Base-by-base conservation (phyloP, 2,113 vertebrate genomes). In the Callipepla squamata region DNA sequence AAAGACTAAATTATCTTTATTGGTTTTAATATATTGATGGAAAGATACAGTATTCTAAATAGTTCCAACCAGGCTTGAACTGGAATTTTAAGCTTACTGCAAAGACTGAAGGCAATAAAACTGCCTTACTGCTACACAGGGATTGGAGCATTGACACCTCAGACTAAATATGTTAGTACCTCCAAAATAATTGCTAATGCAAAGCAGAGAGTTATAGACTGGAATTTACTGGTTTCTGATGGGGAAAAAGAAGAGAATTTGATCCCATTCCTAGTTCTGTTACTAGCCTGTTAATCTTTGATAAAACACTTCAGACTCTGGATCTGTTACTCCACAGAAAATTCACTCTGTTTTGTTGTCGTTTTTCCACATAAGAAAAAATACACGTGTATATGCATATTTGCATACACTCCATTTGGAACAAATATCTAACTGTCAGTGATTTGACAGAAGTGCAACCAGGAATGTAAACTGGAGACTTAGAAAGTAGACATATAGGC, bases 1-100 rank as follows among this genome's bases (percentile, higher is more conserved):
- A 78, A 96, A 87, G 34, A 67, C 23, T 84, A 79, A 88, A 74
- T 86, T 81, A 20, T 78, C n/a, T 93, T 95, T 80, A 89, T 55
- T 66, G 19, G 11, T 80, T 95, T 57, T 90, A 85, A 78, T 70
- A 91, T 90, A 63, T 80, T 82, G 30, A 18, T 61, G 67, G 81
- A 84, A 90, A 88, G 78, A 88, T 72, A 50, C 47, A 77, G 65
- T 48, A 92, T 30, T 62, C 53, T 69, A 92, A 89, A 73, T 21
- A 73, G 26, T 47, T 92, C 55, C 42, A 80, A 23, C 20, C n/a
- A 79, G 65, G 7, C 30, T 85, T 95, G 79, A 94, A 93, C 3
- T 26, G 51, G 34, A 91, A 81, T 76, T 79, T 70, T 45, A 83
- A 93, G 51, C 6, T 85, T 77, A 76, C 13, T 69, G 9, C 38